Evolutionary conservation across 2,888 invertebrate species (phyloP).

Genomic region (Heliconius hortense): DNA sequence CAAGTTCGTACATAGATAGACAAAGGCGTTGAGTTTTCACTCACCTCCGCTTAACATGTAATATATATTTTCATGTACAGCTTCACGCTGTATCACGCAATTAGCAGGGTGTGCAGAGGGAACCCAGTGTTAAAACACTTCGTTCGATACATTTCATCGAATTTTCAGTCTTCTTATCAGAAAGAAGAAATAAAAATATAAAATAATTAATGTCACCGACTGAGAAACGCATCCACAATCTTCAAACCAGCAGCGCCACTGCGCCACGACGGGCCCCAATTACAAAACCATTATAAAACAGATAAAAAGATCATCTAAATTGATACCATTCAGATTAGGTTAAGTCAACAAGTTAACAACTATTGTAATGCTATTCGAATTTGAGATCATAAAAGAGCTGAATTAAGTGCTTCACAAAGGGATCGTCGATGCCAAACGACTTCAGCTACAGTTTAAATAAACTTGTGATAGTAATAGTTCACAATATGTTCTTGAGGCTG

Average conservation of each 20-base stretch:
- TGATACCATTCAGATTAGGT: conserved; percentile 18
- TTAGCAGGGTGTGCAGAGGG: no score
- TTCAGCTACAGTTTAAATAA: background rate
- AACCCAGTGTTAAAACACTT: background rate
- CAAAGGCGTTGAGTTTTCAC: no score
- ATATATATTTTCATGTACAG: no score
- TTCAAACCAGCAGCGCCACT: background rate
- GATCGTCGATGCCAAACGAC: background rate
- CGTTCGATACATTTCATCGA: background rate
- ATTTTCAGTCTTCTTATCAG: background rate
- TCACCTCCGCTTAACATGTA: no score
- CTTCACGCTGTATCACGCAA: no score
- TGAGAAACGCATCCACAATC: background rate
- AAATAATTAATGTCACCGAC: background rate
- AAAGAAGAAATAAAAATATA: background rate
- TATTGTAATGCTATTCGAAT: conserved; percentile 13
- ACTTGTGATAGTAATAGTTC: background rate
- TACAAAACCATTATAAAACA: background rate
- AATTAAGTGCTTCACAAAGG: conserved; percentile 15
- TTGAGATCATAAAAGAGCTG: conserved; percentile 15
- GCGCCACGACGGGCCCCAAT: background rate
- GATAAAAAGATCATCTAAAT: background rate
- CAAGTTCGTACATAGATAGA: no score
- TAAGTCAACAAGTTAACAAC: conserved; percentile 25
- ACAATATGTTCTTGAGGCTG: background rate